Conservation (phyloP, 1,140 invertebrate genomes). For the Drosophila auraria region DNA sequence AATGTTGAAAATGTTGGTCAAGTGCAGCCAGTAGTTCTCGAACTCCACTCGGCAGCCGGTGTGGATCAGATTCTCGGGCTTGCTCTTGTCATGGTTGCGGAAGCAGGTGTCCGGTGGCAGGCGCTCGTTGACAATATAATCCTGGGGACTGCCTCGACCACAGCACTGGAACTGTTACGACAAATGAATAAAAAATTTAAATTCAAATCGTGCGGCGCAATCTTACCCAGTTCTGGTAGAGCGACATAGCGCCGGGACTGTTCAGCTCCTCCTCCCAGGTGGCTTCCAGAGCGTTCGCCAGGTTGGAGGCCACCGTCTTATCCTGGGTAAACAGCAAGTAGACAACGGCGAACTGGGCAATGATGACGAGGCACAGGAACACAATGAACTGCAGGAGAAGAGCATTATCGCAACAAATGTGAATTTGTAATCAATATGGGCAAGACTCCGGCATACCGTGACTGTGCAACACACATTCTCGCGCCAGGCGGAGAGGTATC, state of each 20-base stretch:
- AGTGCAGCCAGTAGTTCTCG: conserved; percentile 73
- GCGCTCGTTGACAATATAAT: conserved; percentile 73
- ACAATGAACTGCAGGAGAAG: conserved; percentile 55
- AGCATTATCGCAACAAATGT: conserved; percentile 1
- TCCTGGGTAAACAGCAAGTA: conserved; percentile 36
- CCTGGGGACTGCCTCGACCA: conserved; percentile 82
- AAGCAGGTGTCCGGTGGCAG: conserved; percentile 65
- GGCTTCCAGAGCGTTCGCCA: conserved; percentile 61
- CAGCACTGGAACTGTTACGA: conserved; percentile 86
- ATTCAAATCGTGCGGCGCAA: neutral
- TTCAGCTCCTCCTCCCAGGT: conserved; percentile 76
- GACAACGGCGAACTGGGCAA: conserved; percentile 53
- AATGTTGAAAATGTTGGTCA: conserved; percentile 69
- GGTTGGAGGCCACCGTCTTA: conserved; percentile 46
- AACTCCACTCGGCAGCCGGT: conserved; percentile 72
- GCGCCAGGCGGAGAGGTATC: conserved; percentile 69
- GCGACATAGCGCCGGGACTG: conserved; percentile 75
- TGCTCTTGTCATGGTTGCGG: conserved; percentile 58
- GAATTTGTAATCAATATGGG: neutral
- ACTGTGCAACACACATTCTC: conserved; percentile 79
- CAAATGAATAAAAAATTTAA: neutral
- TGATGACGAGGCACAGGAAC: conserved; percentile 60
- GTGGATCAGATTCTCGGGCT: conserved; percentile 71
- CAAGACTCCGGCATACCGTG: conserved; percentile 55
- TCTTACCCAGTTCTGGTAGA: conserved; percentile 78